phyloP scores from a whole-genome alignment of 2,113 vertebrate genomes.

The Cebus imitator region DNA sequence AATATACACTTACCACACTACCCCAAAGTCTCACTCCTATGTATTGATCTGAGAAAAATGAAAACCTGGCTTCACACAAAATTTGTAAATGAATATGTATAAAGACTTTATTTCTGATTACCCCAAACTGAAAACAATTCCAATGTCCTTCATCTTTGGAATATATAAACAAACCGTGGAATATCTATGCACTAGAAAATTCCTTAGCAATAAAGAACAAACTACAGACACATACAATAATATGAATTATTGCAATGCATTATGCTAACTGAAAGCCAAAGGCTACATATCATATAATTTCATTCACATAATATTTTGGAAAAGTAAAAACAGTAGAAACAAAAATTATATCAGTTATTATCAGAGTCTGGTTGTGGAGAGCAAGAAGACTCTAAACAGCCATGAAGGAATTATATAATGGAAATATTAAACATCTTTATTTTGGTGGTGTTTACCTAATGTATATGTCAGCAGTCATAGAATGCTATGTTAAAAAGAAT shows the following conservation, averaged over 20 bases:
- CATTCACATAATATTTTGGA: not conserved
- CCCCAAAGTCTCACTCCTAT: not conserved
- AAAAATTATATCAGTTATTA: not conserved
- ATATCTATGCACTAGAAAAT: not conserved
- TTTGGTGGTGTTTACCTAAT: not conserved
- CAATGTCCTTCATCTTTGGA: not conserved
- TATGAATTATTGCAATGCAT: not conserved
- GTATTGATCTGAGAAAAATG: not conserved
- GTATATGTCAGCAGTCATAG: not conserved
- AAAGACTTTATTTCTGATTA: not conserved
- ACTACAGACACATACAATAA: not conserved
- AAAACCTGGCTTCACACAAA: not conserved
- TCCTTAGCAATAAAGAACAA: not conserved
- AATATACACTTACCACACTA: not conserved
- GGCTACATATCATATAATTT: not conserved
- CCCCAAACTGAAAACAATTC: not conserved
- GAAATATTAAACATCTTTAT: not conserved
- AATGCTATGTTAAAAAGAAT: not conserved
- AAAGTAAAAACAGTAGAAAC: not conserved
- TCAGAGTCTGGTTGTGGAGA: not conserved
- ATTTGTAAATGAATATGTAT: not conserved
- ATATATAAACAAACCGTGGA: not conserved
- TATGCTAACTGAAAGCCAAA: not conserved
- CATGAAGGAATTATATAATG: not conserved
- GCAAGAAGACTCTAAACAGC: not conserved